Evolutionary conservation across 23 tunicate species (phyloP).

Genomic region (Aplidium turbinatum): DNA sequence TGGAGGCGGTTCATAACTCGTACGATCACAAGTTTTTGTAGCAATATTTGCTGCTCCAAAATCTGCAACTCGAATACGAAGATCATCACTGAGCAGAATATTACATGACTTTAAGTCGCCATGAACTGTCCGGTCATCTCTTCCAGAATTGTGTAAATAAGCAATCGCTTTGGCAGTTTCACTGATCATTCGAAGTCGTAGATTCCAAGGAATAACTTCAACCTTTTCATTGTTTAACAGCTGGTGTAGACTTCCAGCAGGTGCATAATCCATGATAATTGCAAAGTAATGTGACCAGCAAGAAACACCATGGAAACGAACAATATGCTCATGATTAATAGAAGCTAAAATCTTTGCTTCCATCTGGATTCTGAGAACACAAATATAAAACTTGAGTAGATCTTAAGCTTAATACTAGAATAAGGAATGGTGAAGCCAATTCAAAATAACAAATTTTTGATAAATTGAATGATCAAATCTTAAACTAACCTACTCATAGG

Average conservation of each 20-base stretch:
- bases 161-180: slow-evolving; percentile 32
- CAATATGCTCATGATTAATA: slow-evolving; percentile 26
- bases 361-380: neutral
- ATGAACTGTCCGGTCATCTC: slow-evolving; percentile 43
- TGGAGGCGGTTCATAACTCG: neutral
- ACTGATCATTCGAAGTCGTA: slow-evolving; percentile 32
- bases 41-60: slow-evolving; percentile 41
- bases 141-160: slow-evolving; percentile 37
- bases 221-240: neutral
- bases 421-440: no score
- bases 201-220: slow-evolving; percentile 16
- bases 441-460: no score
- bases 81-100: slow-evolving; percentile 25
- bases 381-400: neutral
- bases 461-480: no score
- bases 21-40: slow-evolving; percentile 34
- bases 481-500: no score
- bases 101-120: slow-evolving; percentile 51
- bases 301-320: slow-evolving; percentile 24
- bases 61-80: slow-evolving; percentile 41
- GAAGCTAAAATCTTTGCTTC: neutral
- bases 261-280: slow-evolving; percentile 26
- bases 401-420: no score
- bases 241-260: slow-evolving; percentile 12
- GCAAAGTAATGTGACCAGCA: slow-evolving; percentile 22